These are phyloP conservation scores for Bombus turneri DNA, from an alignment of 1,140 invertebrate genomes.

Conservation along the genomic window DNA sequence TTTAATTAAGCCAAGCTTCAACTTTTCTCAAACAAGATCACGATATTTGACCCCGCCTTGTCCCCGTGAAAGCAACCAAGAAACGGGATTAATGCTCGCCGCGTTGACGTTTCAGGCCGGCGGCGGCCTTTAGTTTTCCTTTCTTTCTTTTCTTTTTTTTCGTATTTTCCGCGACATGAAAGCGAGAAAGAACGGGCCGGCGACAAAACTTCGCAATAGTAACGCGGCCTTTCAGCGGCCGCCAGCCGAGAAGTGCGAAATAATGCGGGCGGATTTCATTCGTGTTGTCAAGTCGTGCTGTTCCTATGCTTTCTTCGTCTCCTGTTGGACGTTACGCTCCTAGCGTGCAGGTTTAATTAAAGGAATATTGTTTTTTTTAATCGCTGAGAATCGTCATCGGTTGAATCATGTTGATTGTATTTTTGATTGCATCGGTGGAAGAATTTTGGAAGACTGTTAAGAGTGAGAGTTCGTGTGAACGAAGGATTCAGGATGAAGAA, in stretches of 20 bases:
- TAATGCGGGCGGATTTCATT: neutral
- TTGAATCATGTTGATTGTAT: neutral
- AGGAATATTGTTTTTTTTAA: neutral
- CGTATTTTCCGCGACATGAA: neutral
- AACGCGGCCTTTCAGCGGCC: slow-evolving; percentile 7
- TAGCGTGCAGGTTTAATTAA: neutral
- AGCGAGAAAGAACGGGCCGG: neutral
- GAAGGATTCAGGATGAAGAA: no score
- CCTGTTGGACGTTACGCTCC: neutral
- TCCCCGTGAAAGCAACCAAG: slow-evolving; percentile 5
- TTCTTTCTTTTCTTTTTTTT: no score
- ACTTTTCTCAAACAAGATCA: slow-evolving; percentile 18
- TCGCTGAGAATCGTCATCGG: neutral
- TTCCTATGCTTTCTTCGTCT: neutral
- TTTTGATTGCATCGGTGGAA: neutral
- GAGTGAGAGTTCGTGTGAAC: no score
- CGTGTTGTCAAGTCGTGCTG: neutral
- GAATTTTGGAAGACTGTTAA: neutral
- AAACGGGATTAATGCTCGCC: slow-evolving; percentile 39
- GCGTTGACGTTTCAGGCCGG: slow-evolving; percentile 1
- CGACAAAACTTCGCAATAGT: neutral
- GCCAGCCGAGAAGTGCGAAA: neutral
- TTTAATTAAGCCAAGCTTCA: slow-evolving; percentile 46
- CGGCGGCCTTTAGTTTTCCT: neutral
- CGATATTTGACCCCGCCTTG: neutral